Conservation (phyloP, 2,888 invertebrate genomes). For the Sialis lutaria region DNA sequence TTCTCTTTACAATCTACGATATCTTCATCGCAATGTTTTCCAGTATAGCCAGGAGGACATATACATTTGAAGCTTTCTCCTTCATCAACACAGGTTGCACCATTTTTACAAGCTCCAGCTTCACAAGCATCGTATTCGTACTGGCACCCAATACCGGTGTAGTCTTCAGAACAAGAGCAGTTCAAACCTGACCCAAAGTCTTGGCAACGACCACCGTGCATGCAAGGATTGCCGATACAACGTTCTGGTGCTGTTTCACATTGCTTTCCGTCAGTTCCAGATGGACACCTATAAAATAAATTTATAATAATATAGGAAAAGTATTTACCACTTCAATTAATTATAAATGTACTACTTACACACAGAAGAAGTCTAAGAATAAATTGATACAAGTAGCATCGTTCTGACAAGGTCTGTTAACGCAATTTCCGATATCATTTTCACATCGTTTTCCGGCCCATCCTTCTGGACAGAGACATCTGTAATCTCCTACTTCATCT, state of each 20-base stretch:
- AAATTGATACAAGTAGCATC: constrained; percentile 81
- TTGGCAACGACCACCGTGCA: constrained; percentile 90
- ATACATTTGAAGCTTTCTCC: constrained; percentile 71
- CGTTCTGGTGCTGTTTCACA: constrained; percentile 94
- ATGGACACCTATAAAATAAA: constrained; percentile 52
- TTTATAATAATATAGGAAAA: background rate
- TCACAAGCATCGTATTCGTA: constrained; percentile 88
- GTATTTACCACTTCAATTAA: background rate
- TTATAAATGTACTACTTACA: constrained; percentile 38
- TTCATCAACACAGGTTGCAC: constrained; percentile 78
- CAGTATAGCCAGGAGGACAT: constrained; percentile 63
- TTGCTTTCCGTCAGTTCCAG: constrained; percentile 90
- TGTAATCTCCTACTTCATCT: constrained; percentile 70
- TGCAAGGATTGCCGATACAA: constrained; percentile 84
- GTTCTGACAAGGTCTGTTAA: constrained; percentile 78
- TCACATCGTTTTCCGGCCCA: constrained; percentile 81
- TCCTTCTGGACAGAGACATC: constrained; percentile 66
- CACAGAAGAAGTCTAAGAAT: constrained; percentile 81
- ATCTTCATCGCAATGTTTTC: constrained; percentile 77
- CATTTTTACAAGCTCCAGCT: constrained; percentile 79
- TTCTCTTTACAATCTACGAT: constrained; percentile 84
- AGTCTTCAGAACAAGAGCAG: constrained; percentile 79
- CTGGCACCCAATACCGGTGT: constrained; percentile 77
- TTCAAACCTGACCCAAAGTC: constrained; percentile 91
- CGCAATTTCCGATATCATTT: constrained; percentile 73